phyloP scores from a whole-genome alignment of 1,140 invertebrate species.

The Camponotus vicinus region DNA sequence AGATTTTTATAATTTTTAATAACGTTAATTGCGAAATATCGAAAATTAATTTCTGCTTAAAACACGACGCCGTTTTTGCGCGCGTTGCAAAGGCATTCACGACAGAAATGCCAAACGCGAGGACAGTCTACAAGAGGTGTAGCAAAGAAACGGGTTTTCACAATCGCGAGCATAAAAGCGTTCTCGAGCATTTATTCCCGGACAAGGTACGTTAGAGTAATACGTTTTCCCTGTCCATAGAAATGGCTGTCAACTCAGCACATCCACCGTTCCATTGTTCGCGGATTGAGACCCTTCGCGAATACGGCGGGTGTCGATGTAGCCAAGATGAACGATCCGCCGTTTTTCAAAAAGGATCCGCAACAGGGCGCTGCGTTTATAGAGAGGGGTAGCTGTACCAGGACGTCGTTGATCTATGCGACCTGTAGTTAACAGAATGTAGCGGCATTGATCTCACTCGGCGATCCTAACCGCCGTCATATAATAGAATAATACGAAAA shows the following conservation, averaged over 20 bases:
- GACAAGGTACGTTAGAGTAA: conserved; percentile 59
- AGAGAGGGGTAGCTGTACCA: conserved; percentile 22
- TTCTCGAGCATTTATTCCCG: conserved; percentile 53
- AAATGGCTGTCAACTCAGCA: conserved; percentile 63
- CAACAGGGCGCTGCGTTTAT: conserved; percentile 24
- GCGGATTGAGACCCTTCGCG: conserved; percentile 57
- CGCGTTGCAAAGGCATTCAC: background rate
- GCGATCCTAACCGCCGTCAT: conserved; percentile 33
- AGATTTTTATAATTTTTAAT: background rate
- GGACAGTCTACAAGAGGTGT: background rate
- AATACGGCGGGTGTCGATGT: conserved; percentile 53
- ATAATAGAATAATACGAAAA: conserved; percentile 11
- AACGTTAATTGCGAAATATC: background rate
- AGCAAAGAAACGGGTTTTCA: conserved; percentile 54
- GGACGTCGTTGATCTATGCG: conserved; percentile 52
- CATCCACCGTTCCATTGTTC: conserved; percentile 57
- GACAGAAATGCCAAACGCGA: conserved; percentile 4
- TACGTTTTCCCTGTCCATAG: conserved; percentile 62
- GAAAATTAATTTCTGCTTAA: conserved; percentile 31
- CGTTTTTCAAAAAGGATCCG: conserved; percentile 55
- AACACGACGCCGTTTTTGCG: background rate
- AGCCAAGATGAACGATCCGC: conserved; percentile 60
- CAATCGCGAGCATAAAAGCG: conserved; percentile 56
- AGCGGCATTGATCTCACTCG: conserved; percentile 43
- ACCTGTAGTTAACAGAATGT: conserved; percentile 52